Evolutionary conservation across 1,140 invertebrate species (phyloP), one percentile per base, ranked within the genome.

Genomic region (Drosophila repleta): DNA sequence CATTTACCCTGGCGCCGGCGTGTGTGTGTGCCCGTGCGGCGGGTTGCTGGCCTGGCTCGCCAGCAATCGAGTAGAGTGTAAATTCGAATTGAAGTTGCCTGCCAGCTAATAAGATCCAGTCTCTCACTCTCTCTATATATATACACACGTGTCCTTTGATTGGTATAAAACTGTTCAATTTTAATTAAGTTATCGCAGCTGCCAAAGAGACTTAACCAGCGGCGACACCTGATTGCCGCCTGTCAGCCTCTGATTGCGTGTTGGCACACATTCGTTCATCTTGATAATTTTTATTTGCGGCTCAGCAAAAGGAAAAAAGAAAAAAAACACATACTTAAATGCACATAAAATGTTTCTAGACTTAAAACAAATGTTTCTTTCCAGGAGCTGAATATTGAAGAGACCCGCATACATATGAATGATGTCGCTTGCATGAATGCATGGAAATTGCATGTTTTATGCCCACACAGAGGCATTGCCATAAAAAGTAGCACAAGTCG

Each of bases 381-480:
- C 51, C 37, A 80, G 73, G 58, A 46, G 24, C 24, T 76, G 46
- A 76, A 87, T 78, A 87, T 87, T 87, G 72, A 58, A 75, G 56
- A 32, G 15, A 37, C 52, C 66, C 70, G 82, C 74, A 81, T 26
- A 78, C 75, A 60, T 74, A 73, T 74, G 49, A 63, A 72, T 56
- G 37, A 41, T 21, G 45, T 11, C 4, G 1, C 21, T 1, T 20
- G 45, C 15, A 26, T 15, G 35, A 52, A 41, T 21, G 29, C 20
- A 41, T 41, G 60, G 20, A 29, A 29, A 45, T 45, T 15, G 29
- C 41, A 32, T 18, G 29, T 62, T 56, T 56, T 39, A 62, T 55
- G 45, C 41, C 41, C 45, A 17, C 68, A 53, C 10, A 24, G 32
- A 45, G 21, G 60, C 45, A 32, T 52, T 35, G 69, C 65, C 52